Percentiles rank a stretch among this genome's conserved stretches.
phyloP scores from a whole-genome alignment of 2,888 invertebrate genomes.

The Baccha elongata region DNA sequence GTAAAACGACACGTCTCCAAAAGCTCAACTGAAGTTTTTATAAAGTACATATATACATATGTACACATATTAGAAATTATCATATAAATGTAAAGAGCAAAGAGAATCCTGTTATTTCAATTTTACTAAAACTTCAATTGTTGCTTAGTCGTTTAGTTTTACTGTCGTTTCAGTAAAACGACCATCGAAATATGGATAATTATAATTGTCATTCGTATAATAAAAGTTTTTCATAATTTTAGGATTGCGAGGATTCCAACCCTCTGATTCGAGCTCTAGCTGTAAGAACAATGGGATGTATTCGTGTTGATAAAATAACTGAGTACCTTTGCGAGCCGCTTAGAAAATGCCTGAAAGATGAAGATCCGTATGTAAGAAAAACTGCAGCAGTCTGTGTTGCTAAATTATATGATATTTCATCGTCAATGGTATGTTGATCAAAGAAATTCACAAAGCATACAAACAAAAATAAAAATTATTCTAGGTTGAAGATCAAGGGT shows the following conservation, averaged over 20 bases:
- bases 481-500: conserved; percentile 88
- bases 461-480: too few species aligned
- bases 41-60: too few species aligned
- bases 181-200: too few species aligned
- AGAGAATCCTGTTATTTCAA: too few species aligned
- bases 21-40: too few species aligned
- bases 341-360: conserved; percentile 96
- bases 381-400: conserved; percentile 99
- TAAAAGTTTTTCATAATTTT: conserved; percentile 68
- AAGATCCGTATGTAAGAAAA: conserved; percentile 98
- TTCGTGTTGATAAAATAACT: conserved; percentile 99
- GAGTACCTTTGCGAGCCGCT: conserved; percentile 99
- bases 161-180: too few species aligned
- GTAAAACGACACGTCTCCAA: too few species aligned
- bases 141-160: too few species aligned
- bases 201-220: conserved; percentile 1
- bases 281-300: conserved; percentile 99
- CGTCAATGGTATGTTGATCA: conserved; percentile 85
- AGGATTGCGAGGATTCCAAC: conserved; percentile 99
- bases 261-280: conserved; percentile 98
- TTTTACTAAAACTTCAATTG: too few species aligned
- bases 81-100: too few species aligned
- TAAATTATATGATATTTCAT: conserved; percentile 97
- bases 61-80: too few species aligned
- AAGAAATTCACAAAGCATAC: too few species aligned